Percentiles rank a stretch among this genome's conserved stretches.
Evolutionary conservation across 2,888 invertebrate species (phyloP).

Genomic region (Stictocephala bisonia): DNA sequence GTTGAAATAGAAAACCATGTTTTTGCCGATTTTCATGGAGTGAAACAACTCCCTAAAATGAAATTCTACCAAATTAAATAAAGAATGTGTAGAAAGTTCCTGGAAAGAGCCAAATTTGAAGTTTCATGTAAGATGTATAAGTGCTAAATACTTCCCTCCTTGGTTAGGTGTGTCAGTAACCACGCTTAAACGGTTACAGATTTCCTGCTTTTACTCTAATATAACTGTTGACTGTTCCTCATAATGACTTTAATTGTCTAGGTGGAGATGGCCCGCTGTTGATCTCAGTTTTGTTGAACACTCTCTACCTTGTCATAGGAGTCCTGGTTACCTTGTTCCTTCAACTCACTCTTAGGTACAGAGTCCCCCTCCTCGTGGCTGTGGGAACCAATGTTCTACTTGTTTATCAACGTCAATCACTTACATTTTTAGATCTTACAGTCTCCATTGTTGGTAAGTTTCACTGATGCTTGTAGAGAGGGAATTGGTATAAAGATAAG

Average conservation of each 20-base stretch:
- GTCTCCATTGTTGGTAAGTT: conserved; percentile 2
- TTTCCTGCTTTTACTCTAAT: no score
- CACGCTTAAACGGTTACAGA: no score
- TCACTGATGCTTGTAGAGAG: no score
- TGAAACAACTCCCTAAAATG: no score
- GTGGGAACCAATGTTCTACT: neutral
- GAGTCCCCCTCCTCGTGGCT: neutral
- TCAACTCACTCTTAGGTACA: neutral
- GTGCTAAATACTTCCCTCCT: neutral
- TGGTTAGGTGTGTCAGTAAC: no score
- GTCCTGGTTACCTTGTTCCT: conserved; percentile 22
- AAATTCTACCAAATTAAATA: no score
- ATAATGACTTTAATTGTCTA: neutral
- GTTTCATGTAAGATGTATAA: neutral
- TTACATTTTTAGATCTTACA: neutral
- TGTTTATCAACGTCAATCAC: neutral
- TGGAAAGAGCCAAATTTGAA: neutral
- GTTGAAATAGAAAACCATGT: no score
- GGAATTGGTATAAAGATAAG: no score
- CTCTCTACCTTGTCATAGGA: neutral
- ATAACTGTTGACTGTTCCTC: neutral
- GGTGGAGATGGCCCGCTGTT: neutral
- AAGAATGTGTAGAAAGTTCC: neutral
- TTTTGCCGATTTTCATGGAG: no score
- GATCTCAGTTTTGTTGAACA: neutral